Evolutionary conservation across 2,113 vertebrate genomes (phyloP).

Genomic region (Oreocharis arfaki): DNA sequence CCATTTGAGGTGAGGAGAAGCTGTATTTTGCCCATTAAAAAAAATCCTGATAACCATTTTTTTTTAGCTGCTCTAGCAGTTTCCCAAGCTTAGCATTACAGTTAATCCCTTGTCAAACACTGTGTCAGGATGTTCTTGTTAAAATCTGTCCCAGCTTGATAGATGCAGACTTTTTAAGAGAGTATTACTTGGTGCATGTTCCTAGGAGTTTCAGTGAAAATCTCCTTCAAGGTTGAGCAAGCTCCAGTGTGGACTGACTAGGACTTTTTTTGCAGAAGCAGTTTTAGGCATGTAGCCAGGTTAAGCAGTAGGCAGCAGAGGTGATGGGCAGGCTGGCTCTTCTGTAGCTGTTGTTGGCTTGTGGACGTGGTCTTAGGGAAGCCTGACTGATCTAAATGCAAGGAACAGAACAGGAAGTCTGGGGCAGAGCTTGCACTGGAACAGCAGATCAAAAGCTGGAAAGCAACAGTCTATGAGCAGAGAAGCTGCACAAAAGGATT

Average conservation of each 20-base stretch:
- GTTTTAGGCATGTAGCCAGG: not conserved
- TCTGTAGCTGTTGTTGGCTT: not conserved
- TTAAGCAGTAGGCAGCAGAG: not conserved
- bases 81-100: not conserved
- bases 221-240: not conserved
- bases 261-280: not conserved
- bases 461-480: not conserved
- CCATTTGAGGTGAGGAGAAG: not conserved
- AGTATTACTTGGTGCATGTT: not conserved
- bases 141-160: constrained; percentile 3
- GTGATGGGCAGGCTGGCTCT: not conserved
- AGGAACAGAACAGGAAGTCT: not conserved
- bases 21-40: not conserved
- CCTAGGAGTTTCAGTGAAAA: not conserved
- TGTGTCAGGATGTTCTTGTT: not conserved
- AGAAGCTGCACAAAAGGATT: not conserved
- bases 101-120: constrained; percentile 8
- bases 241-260: not conserved
- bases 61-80: not conserved
- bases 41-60: not conserved
- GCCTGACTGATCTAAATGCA: not conserved
- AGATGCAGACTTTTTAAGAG: not conserved
- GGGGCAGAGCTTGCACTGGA: not conserved
- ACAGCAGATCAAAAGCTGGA: not conserved
- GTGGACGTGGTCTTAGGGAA: not conserved